These are phyloP conservation scores for Pantherophis alleghaniensis DNA, from an alignment of 2,797 vertebrate species.

Conservation along the genomic window DNA sequence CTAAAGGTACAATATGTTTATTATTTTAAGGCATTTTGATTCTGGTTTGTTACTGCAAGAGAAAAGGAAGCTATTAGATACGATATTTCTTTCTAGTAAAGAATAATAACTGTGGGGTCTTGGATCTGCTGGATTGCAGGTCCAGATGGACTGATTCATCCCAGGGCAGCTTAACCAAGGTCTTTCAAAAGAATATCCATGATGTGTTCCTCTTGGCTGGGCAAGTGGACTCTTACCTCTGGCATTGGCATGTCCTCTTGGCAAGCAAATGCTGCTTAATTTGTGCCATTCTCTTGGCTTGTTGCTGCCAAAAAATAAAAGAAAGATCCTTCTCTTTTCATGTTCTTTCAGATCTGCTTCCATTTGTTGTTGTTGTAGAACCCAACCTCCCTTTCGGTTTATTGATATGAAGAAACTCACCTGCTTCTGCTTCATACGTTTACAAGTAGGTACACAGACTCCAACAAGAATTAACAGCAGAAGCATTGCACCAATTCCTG, in stretches of 20 bases:
- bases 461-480: constrained; percentile 29
- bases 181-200: not conserved
- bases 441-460: constrained; percentile 39
- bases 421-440: constrained; percentile 50
- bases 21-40: not conserved
- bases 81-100: not conserved
- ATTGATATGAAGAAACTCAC: constrained; percentile 57
- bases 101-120: not conserved
- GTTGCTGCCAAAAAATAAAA: constrained; percentile 66
- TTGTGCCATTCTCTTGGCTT: constrained; percentile 59
- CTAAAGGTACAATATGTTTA: not conserved
- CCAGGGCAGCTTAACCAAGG: not conserved
- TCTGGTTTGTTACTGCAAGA: not conserved
- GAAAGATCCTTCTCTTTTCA: constrained; percentile 21
- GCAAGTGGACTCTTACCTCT: constrained; percentile 61
- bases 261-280: constrained; percentile 71
- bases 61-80: not conserved
- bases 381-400: not conserved
- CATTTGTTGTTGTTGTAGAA: not conserved
- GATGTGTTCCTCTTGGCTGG: not conserved
- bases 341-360: not conserved
- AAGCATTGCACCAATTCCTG: constrained; percentile 19
- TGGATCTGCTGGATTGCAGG: not conserved
- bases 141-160: not conserved
- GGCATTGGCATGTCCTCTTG: constrained; percentile 74